Conservation (phyloP, 1,140 invertebrate genomes). For the Drosophila pandora region DNA sequence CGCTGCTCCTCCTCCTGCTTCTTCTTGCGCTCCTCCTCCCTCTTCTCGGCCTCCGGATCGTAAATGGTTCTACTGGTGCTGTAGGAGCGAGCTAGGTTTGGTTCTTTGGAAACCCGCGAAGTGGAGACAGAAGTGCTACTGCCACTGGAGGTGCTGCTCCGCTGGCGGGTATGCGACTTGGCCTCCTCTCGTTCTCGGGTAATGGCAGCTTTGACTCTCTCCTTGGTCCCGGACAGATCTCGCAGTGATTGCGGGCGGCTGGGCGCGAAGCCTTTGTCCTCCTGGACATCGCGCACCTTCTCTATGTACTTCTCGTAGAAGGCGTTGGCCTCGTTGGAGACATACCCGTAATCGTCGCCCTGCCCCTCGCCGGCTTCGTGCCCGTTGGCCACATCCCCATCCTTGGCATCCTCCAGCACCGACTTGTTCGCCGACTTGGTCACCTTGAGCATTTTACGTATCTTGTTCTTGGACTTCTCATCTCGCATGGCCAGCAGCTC, state of each 20-base stretch:
- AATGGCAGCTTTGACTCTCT: slow-evolving; percentile 90
- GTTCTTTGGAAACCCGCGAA: slow-evolving; percentile 7
- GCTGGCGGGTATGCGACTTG: slow-evolving; percentile 84
- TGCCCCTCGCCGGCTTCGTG: slow-evolving; percentile 87
- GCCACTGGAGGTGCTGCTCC: slow-evolving; percentile 5
- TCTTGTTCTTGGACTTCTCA: slow-evolving; percentile 89
- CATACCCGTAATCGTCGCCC: slow-evolving; percentile 95
- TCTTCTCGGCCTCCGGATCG: slow-evolving; percentile 82
- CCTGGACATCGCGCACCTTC: slow-evolving; percentile 85
- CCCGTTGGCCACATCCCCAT: slow-evolving; percentile 84
- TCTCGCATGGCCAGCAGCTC: slow-evolving; percentile 90
- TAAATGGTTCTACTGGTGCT: slow-evolving; percentile 55
- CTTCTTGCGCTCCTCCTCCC: slow-evolving; percentile 84
- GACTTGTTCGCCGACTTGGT: slow-evolving; percentile 95
- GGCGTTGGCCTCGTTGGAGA: slow-evolving; percentile 91
- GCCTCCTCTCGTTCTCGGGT: slow-evolving; percentile 90
- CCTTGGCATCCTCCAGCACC: slow-evolving; percentile 91
- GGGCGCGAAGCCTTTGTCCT: slow-evolving; percentile 73
- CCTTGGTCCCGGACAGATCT: slow-evolving; percentile 87
- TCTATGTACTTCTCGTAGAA: slow-evolving; percentile 93
- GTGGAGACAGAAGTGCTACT: neutral
- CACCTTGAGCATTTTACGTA: slow-evolving; percentile 87
- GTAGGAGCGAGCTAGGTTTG: slow-evolving; percentile 41
- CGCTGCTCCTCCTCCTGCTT: slow-evolving; percentile 85
- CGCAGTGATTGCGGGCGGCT: slow-evolving; percentile 68